phyloP scores from a whole-genome alignment of 2,113 vertebrate genomes.

The Gambusia affinis region DNA sequence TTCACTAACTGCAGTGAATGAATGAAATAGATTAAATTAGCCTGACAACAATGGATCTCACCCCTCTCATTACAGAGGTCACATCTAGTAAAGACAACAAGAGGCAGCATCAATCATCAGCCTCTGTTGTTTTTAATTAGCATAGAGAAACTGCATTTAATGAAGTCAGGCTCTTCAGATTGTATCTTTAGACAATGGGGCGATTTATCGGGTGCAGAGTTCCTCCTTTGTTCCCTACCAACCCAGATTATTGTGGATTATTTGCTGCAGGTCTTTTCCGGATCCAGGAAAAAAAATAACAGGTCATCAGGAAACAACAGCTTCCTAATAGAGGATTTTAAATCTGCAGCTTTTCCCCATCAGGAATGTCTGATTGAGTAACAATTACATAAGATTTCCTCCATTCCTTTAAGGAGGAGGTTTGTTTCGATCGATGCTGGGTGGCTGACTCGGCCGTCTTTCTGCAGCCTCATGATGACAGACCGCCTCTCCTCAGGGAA shows the following conservation, averaged over 20 bases:
- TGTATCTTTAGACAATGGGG: background rate
- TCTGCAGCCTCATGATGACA: slow-evolving; percentile 4
- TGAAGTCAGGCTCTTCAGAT: background rate
- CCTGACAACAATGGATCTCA: background rate
- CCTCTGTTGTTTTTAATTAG: background rate
- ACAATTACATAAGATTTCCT: slow-evolving; percentile 34
- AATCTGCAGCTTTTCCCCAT: slow-evolving; percentile 1
- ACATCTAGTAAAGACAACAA: background rate
- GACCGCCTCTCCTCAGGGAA: background rate
- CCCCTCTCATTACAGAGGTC: background rate
- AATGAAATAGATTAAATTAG: background rate
- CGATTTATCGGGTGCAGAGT: background rate
- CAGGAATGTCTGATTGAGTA: slow-evolving; percentile 17
- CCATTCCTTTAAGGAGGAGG: background rate
- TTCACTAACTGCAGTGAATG: background rate
- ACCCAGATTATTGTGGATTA: slow-evolving; percentile 18
- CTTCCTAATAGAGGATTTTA: slow-evolving; percentile 38
- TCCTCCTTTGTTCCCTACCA: background rate
- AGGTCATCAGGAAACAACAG: slow-evolving; percentile 4
- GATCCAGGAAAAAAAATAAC: slow-evolving; percentile 12
- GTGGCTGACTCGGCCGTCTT: slow-evolving; percentile 1
- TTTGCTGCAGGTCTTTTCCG: slow-evolving; percentile 1
- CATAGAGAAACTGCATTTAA: background rate
- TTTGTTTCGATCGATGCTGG: slow-evolving; percentile 12
- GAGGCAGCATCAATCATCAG: background rate